Evolutionary conservation across 2,113 vertebrate species (phyloP), one percentile per base, ranked within the genome.

Genomic region (Lipophrys pholis): DNA sequence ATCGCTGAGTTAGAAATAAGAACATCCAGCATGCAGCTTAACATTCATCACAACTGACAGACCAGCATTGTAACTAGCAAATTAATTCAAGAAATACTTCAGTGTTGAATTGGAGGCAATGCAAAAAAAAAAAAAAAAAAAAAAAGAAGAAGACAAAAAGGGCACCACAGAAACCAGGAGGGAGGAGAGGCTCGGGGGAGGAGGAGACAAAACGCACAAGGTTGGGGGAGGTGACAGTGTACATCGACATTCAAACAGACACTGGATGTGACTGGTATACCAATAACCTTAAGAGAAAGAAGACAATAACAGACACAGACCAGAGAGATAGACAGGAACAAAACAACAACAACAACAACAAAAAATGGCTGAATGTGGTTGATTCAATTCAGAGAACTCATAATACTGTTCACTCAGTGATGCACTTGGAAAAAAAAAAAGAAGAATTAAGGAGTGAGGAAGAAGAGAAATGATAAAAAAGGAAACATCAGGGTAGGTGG

Each of bases 401-500:
- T n/a, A 87, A 78, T 35, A 82, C 64, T 70, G 57, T 83, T 88
- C 70, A 87, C 72, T 84, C 16, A 70, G 60, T 55, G 69, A 87
- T 86, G 84, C 81, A 77, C 60, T 86, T 74, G 14, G 42, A 7
- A 9, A 81, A 76, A 81, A 76, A 14, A 56, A 68, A 61, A 63
- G 41, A 57, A 80, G 41, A 77, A 84, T 73, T 80, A 83, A 66
- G 66, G 70, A 65, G 81, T 84, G 80, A 86, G 68, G 76, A 84
- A 79, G 74, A 86, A 82, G 77, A 86, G 59, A 94, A 94, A 96
- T 93, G 95, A 95, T 92, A 95, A 95, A n/a, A n/a, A 95, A 96
- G 92, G 95, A 95, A 93, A 96, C 97, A 98, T 98, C 96, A 98
- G 96, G 97, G 96, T 96, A 94, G 97, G 96, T 97, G 96, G 96